Base-by-base conservation (phyloP, 2,797 vertebrate genomes). In the Masticophis lateralis region DNA sequence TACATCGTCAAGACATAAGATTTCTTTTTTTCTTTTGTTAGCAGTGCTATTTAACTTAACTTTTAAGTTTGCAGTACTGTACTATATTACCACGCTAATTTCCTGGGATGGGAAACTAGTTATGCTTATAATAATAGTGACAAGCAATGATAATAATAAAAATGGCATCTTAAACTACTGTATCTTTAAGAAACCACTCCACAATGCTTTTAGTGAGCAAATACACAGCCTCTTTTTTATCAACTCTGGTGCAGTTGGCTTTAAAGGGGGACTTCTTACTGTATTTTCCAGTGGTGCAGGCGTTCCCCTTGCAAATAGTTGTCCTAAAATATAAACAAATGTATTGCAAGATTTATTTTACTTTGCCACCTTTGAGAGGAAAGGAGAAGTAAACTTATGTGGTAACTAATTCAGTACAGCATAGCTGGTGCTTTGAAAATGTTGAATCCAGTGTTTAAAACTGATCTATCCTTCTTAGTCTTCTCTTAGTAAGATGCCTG, bases 141-240 rank as follows among this genome's bases (percentile, higher is more conserved):
- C 87, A 89, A 92, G 93, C 92, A 9, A 69, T 32, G 95, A 93
- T 95, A 9, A 1, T 63, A 91, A 94, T 91, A 89, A 95, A n/a
- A n/a, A 43, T 61, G 0, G 25, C 95, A 92, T 94, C 93, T 32
- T 96, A 91, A 94, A 97, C 91, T 87, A 96, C 94, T 53, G 97
- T 95, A 90, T 97, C 97, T 97, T 94, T 86, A 47, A 96, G 96
- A 96, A 97, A 97, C 96, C 86, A 93, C 97, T 92, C 5, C 14
- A 8, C 13, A 32, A 14, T 51, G 4, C 25, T 32, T 47, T 1
- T n/a, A 13, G 25, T 20, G n/a, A 59, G 12, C 22, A 47, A 96
- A 95, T 93, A 12, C 94, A 95, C 94, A 79, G 87, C 94, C 96
- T 69, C 28, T 90, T 83, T 25, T 37, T 51, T 1, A 63, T 94